Percentiles rank a stretch among this genome's conserved stretches.
Conservation (phyloP, 2,113 vertebrate species). For the Microtus montanus region DNA sequence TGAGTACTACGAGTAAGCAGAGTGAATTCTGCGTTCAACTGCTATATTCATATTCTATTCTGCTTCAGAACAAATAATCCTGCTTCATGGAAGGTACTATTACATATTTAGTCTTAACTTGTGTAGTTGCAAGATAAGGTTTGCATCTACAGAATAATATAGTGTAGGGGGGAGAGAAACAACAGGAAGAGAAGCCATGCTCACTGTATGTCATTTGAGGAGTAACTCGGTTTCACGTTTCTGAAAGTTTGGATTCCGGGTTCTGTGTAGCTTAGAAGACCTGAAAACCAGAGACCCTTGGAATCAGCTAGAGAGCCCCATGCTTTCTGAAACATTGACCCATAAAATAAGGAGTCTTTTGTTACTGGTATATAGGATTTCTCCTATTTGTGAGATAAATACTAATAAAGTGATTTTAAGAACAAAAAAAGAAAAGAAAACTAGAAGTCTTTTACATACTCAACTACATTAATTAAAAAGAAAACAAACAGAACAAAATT, state of each 20-base stretch:
- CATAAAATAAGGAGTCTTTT: slow-evolving; percentile 42
- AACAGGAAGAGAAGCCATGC: not conserved
- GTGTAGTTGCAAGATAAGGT: not conserved
- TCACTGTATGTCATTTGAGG: not conserved
- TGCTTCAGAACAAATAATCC: slow-evolving; percentile 32
- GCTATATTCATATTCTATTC: not conserved
- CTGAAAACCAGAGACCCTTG: too few relatives aligned
- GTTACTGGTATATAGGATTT: slow-evolving; percentile 33
- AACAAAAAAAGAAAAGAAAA: not conserved
- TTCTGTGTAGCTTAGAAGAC: not conserved
- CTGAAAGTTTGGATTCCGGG: not conserved
- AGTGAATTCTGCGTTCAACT: not conserved
- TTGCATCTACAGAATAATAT: not conserved
- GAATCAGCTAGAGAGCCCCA: not conserved
- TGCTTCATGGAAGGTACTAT: not conserved
- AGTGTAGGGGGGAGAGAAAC: not conserved
- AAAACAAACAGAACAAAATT: not conserved
- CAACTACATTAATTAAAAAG: not conserved
- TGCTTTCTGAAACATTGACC: not conserved
- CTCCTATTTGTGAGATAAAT: slow-evolving; percentile 50
- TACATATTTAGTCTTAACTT: slow-evolving; percentile 8
- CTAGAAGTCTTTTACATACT: not conserved
- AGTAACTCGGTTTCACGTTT: not conserved
- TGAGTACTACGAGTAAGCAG: not conserved
- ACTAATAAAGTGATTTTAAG: slow-evolving; percentile 66